Evolutionary conservation across 2,113 vertebrate genomes (phyloP).

Genomic region (Pica pica): DNA sequence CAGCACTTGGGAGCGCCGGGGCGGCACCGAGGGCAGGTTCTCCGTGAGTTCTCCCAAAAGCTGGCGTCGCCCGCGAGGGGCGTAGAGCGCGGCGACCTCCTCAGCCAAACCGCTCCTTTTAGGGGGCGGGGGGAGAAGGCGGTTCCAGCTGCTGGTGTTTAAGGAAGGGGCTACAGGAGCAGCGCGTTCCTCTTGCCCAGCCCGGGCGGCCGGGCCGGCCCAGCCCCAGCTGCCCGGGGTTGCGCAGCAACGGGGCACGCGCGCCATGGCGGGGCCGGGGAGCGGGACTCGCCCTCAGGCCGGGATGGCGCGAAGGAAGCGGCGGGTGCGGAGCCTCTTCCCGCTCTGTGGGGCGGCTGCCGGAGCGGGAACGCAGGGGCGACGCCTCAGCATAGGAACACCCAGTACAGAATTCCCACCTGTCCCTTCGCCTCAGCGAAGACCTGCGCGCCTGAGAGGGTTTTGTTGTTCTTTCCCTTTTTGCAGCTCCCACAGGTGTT

Average conservation of each 20-base stretch:
- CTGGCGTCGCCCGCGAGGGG: accelerated
- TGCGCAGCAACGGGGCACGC: not conserved
- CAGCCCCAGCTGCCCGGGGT: not conserved
- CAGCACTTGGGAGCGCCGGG: not conserved
- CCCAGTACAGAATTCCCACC: accelerated
- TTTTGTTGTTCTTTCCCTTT: not conserved
- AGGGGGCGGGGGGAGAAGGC: accelerated
- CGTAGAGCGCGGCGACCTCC: too few relatives aligned
- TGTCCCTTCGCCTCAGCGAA: not conserved
- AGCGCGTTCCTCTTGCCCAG: accelerated
- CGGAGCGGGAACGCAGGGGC: accelerated
- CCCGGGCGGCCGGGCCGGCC: accelerated
- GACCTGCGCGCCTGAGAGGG: not conserved
- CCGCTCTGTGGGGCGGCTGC: not conserved
- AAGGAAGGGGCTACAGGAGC: not conserved
- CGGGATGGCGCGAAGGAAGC: not conserved
- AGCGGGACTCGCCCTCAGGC: not conserved
- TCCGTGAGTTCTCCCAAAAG: not conserved
- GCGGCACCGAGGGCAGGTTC: not conserved
- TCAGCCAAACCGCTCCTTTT: accelerated
- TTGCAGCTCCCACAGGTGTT: not conserved
- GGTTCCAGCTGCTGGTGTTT: too few relatives aligned
- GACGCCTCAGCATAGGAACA: accelerated
- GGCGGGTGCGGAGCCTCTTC: not conserved
- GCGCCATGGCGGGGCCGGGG: not conserved